A percentile compares a stretch with the other conserved stretches of the same genome.
Evolutionary conservation across 2,888 invertebrate species (phyloP).

Genomic region (Mesorhabditis spiculigera): DNA sequence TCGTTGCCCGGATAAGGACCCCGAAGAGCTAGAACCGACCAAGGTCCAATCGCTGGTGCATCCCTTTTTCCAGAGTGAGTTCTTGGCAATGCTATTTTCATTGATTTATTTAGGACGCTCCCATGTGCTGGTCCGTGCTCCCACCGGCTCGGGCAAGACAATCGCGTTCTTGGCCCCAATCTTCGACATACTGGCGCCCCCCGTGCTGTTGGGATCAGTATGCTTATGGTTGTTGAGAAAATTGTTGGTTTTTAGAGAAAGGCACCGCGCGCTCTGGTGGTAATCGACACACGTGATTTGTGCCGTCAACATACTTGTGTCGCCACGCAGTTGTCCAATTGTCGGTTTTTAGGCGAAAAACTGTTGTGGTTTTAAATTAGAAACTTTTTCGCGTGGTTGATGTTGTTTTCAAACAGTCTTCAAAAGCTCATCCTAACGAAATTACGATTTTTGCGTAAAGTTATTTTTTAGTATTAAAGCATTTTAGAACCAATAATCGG

Average conservation of each 20-base stretch:
- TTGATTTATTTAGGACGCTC: neutral
- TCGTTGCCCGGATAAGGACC: too few relatives aligned
- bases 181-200: neutral
- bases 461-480: neutral
- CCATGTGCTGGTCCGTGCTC: neutral
- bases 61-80: neutral
- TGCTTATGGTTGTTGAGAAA: too few relatives aligned
- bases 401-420: neutral
- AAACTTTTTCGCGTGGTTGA: neutral
- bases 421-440: too few relatives aligned
- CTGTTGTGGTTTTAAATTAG: neutral
- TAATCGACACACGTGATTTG: neutral
- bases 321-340: neutral
- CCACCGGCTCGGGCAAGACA: neutral
- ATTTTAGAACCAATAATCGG: neutral
- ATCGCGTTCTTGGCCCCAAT: slow-evolving; percentile 5
- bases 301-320: neutral
- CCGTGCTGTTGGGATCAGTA: too few relatives aligned
- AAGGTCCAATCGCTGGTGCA: neutral
- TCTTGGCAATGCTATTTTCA: neutral
- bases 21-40: too few relatives aligned
- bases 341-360: too few relatives aligned
- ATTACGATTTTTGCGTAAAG: neutral
- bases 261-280: neutral
- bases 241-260: neutral